phyloP scores from a whole-genome alignment of 2,888 invertebrate genomes.

The Dichetophora obliterata region DNA sequence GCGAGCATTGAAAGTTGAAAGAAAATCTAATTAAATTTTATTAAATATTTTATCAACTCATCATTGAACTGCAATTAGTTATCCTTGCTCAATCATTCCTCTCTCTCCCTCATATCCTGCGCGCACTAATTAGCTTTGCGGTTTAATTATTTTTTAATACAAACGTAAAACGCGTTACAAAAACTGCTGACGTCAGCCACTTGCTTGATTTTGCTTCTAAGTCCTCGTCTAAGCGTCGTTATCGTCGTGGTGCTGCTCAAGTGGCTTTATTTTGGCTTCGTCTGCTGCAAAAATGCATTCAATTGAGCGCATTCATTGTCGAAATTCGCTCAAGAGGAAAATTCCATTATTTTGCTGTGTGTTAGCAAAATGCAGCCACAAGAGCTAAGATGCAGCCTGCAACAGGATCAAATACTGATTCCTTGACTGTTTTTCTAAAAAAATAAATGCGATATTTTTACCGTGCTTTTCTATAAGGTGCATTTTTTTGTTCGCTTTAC shows the following conservation, averaged over 20 bases:
- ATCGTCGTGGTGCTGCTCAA: slow-evolving; percentile 53
- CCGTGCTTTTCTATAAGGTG: not conserved
- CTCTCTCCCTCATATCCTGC: not conserved
- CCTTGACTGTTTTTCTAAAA: slow-evolving; percentile 48
- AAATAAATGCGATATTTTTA: slow-evolving; percentile 36
- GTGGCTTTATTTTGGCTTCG: slow-evolving; percentile 59
- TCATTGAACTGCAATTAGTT: not conserved
- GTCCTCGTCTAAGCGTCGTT: not conserved
- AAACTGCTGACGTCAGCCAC: slow-evolving; percentile 23
- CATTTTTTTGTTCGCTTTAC: not conserved
- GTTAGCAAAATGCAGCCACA: slow-evolving; percentile 28
- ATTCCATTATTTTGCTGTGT: slow-evolving; percentile 65
- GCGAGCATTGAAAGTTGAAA: too few relatives aligned
- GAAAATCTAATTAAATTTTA: not conserved
- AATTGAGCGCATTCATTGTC: slow-evolving; percentile 68
- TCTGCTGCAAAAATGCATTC: slow-evolving; percentile 60
- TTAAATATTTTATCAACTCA: not conserved
- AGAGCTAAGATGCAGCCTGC: slow-evolving; percentile 14
- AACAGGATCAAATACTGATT: slow-evolving; percentile 53
- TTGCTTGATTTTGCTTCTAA: not conserved
- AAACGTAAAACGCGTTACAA: not conserved
- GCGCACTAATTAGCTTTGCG: slow-evolving; percentile 34
- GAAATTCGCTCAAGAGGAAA: slow-evolving; percentile 69
- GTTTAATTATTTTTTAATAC: slow-evolving; percentile 32
- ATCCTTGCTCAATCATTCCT: not conserved